phyloP scores from a whole-genome alignment of 2,797 vertebrate genomes.

The Alcedo quadribrachys region DNA sequence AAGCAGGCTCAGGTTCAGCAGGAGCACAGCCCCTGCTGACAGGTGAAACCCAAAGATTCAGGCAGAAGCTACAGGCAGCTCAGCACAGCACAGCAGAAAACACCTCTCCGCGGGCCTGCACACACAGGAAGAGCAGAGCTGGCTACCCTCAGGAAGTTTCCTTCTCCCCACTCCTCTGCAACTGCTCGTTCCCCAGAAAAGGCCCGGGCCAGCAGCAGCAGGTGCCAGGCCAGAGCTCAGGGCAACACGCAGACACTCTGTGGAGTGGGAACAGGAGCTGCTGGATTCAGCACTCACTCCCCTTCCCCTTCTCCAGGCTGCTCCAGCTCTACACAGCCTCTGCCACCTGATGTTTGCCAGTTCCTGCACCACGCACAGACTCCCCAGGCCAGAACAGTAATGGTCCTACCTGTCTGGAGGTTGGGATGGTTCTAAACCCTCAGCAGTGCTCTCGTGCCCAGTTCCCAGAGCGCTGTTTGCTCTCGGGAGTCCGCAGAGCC shows the following conservation, averaged over 20 bases:
- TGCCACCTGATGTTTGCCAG: neutral
- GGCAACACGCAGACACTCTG: fast-evolving
- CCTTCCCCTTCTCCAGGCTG: neutral
- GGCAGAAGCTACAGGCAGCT: neutral
- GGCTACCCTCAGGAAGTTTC: neutral
- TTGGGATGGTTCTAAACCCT: neutral
- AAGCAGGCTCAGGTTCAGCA: neutral
- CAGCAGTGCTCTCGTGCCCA: neutral
- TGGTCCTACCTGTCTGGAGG: neutral
- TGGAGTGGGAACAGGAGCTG: fast-evolving
- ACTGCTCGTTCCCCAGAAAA: neutral
- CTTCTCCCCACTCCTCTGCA: neutral
- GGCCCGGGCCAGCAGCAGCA: neutral
- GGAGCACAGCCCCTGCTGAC: neutral
- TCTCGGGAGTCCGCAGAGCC: neutral
- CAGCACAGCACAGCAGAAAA: neutral
- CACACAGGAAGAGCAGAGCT: neutral
- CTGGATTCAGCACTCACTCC: neutral
- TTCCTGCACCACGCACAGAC: neutral
- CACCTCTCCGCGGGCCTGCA: neutral
- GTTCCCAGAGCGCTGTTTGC: neutral
- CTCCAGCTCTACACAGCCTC: neutral
- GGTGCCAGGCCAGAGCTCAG: neutral
- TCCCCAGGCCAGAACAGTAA: neutral
- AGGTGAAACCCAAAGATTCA: neutral